Conservation (phyloP, 64 coral and sea anemone genomes). For the Montipora efflorescens region DNA sequence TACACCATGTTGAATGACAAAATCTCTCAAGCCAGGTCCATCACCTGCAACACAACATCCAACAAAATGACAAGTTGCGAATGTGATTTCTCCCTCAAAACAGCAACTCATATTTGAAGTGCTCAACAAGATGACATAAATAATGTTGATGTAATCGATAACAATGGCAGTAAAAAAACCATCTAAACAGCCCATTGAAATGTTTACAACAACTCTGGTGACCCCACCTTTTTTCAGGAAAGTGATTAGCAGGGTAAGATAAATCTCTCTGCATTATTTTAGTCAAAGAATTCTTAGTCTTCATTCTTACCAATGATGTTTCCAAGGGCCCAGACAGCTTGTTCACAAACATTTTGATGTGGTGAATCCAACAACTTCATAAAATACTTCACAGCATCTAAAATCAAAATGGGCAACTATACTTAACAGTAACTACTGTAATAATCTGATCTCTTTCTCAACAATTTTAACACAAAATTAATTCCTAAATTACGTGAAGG, state of each 20-base stretch:
- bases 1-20: conserved; percentile 94
- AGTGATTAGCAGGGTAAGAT: no score
- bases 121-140: no score
- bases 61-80: neutral
- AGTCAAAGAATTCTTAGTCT: neutral
- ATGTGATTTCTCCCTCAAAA: no score
- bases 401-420: neutral
- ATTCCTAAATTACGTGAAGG: no score
- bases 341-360: conserved; percentile 95
- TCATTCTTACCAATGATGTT: conserved; percentile 92
- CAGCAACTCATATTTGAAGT: no score
- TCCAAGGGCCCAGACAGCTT: conserved; percentile 98
- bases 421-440: neutral
- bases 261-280: neutral
- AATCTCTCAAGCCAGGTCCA: conserved; percentile 93
- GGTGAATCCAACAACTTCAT: conserved; percentile 91
- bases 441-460: no score
- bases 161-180: no score
- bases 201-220: no score
- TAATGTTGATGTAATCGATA: no score
- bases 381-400: conserved; percentile 91
- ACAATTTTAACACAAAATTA: no score
- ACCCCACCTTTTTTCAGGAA: no score
- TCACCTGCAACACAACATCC: conserved; percentile 51
- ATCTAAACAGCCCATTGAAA: no score